Evolutionary conservation across 2,888 invertebrate species (phyloP).

Genomic region (Troides helena): DNA sequence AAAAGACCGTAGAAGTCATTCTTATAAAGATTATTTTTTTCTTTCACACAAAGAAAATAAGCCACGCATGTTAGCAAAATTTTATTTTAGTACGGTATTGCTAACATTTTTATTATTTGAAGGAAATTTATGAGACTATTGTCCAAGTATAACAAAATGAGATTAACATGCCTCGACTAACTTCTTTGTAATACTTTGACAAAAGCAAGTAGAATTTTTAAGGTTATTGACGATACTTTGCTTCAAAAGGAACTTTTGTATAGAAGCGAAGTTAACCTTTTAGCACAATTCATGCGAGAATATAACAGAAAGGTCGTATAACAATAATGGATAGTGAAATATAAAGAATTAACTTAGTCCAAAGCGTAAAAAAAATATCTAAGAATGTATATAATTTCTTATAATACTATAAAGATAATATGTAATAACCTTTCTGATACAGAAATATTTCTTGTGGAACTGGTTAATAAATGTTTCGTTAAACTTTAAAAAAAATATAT

Average conservation of each 20-base stretch:
- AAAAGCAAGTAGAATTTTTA: constrained; percentile 23
- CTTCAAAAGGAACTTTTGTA: constrained; percentile 14
- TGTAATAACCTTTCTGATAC: no score
- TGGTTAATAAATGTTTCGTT: no score
- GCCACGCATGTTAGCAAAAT: background rate
- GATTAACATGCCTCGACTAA: constrained; percentile 9
- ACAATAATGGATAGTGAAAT: background rate
- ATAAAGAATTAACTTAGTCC: background rate
- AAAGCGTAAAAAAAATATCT: background rate
- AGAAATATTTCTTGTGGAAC: no score
- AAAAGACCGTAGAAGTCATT: background rate
- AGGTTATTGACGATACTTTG: constrained; percentile 14
- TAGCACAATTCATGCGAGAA: background rate
- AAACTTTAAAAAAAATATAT: background rate
- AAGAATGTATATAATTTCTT: background rate
- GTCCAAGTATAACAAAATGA: constrained; percentile 10
- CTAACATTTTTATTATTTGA: background rate
- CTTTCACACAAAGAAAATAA: background rate
- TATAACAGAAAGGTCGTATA: background rate
- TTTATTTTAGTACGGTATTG: background rate
- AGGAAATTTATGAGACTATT: constrained; percentile 3
- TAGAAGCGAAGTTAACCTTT: constrained; percentile 8
- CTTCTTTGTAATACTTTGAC: constrained; percentile 17
- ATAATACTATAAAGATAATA: background rate
- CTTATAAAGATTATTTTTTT: background rate